These are phyloP conservation scores for Zoanthus sociatus DNA, from an alignment of 92 coral and sea anemone species.

Conservation along the genomic window DNA sequence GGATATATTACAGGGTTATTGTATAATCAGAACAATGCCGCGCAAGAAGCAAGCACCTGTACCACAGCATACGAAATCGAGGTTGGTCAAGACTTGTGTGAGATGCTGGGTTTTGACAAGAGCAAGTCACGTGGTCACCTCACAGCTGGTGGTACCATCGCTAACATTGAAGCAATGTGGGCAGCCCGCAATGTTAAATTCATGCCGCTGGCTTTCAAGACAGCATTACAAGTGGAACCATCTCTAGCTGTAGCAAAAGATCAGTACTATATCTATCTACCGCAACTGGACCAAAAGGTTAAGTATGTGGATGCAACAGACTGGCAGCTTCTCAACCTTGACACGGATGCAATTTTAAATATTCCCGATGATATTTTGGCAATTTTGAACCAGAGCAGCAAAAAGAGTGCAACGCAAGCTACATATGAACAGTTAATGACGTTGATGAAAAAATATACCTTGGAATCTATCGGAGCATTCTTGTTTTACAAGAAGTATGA, in stretches of 20 bases:
- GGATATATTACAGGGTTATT: too few relatives aligned
- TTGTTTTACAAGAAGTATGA: too few relatives aligned
- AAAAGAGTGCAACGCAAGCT: background rate
- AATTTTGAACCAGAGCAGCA: background rate
- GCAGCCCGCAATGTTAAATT: conserved; percentile 86
- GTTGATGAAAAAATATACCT: background rate
- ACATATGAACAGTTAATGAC: conserved; percentile 28
- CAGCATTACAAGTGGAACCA: conserved; percentile 72
- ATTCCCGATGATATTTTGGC: conserved; percentile 37
- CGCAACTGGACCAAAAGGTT: conserved; percentile 57
- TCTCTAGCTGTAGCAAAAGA: conserved; percentile 63
- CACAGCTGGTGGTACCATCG: conserved; percentile 83
- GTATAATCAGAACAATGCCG: too few relatives aligned
- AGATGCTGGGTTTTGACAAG: conserved; percentile 87
- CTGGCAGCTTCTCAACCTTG: conserved; percentile 76
- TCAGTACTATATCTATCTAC: conserved; percentile 60
- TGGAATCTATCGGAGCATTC: too few relatives aligned
- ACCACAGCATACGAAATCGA: conserved; percentile 26
- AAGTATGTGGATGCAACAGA: conserved; percentile 58
- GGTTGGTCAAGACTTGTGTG: conserved; percentile 82
- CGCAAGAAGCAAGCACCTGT: too few relatives aligned
- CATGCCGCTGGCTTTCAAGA: conserved; percentile 80
- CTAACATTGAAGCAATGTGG: conserved; percentile 96
- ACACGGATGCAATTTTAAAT: too few relatives aligned
- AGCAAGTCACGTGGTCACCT: conserved; percentile 74